Base-by-base conservation (phyloP, 2,113 vertebrate genomes). In the Hassar affinis region DNA sequence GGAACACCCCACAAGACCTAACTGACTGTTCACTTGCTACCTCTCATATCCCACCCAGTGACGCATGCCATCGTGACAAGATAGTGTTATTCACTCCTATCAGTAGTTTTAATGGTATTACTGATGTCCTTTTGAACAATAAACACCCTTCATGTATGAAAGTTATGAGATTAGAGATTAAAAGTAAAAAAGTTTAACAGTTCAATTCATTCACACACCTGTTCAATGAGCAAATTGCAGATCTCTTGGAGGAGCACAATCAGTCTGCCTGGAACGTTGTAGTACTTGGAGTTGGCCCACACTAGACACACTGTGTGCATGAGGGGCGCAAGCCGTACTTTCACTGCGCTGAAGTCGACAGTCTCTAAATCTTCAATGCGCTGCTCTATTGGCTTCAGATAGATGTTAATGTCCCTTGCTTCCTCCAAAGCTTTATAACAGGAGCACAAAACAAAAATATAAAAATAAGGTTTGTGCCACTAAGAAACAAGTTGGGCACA, bases 211-310 rank as follows among this genome's bases (percentile, higher is more conserved):
- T 59, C 49, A 56, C 35, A 27, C 78, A 99, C 98, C 96, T 97
- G 96, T 76, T 97, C 95, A 17, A 97, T 93, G 86, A 99, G 94
- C 9, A 99, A 95, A 92, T 96, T 97, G 91, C 96, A 96, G 71
- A 93, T 93, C 88, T 97, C 96, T 86, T 95, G 96, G n/a, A 98
- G 93, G 77, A 99, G 94, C 79, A 97, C 94, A 0, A 95, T 93
- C 18, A 99, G 72, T 79, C 95, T 89, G 11, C 88, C 59, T 0
- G 96, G 95, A 61, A 89, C 89, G 57, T 86, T 93, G 92, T 97
- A 98, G 90, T 94, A 92, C 83, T 87, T 90, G 86, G 93, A 98
- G 17, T 90, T 94, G 51, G 90, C 93, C 98, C 97, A 99, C 72
- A 97, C 87, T 85, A 97, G 91, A 69, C 96, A 98, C 38, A 99